A percentile compares a stretch with the other conserved stretches of the same genome.
phyloP scores from a whole-genome alignment of 1,140 invertebrate genomes.

The Gyrodactylus bullatarudis region DNA sequence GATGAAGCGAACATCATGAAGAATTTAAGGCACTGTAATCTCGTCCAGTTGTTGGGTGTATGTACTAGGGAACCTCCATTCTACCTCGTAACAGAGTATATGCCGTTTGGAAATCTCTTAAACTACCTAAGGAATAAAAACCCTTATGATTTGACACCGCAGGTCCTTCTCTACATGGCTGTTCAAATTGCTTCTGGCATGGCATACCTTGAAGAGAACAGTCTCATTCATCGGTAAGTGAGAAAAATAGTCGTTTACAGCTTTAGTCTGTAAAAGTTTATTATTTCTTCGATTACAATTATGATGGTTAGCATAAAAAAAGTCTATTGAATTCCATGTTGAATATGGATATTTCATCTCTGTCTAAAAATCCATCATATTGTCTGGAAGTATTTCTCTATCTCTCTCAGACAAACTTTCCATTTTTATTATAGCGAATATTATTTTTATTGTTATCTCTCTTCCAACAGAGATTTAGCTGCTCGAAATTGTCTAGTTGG shows the following conservation, averaged over 20 bases:
- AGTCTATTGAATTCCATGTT: too few species aligned
- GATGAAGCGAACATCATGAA: constrained; percentile 99
- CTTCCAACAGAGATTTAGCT: constrained; percentile 76
- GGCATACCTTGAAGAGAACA: constrained; percentile 76
- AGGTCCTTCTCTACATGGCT: constrained; percentile 87
- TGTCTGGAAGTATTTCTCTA: too few species aligned
- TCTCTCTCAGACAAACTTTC: too few species aligned
- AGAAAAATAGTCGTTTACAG: neutral
- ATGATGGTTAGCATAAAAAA: too few species aligned
- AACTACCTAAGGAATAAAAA: constrained; percentile 66
- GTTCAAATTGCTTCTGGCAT: constrained; percentile 92
- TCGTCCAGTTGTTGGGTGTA: constrained; percentile 74
- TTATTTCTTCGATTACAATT: neutral
- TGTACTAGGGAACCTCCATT: constrained; percentile 88
- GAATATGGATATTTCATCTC: too few species aligned
- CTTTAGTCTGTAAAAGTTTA: neutral
- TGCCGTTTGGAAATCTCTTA: constrained; percentile 79
- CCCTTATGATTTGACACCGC: constrained; percentile 54
- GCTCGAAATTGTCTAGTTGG: constrained; percentile 88
- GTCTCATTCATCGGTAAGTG: constrained; percentile 60
- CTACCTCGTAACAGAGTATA: constrained; percentile 97
- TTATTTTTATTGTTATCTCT: too few species aligned
- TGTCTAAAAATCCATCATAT: too few species aligned
- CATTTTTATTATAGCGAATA: too few species aligned
- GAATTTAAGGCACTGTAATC: constrained; percentile 91